Evolutionary conservation across 2,888 invertebrate genomes (phyloP).

Genomic region (Tortricodes alternella): DNA sequence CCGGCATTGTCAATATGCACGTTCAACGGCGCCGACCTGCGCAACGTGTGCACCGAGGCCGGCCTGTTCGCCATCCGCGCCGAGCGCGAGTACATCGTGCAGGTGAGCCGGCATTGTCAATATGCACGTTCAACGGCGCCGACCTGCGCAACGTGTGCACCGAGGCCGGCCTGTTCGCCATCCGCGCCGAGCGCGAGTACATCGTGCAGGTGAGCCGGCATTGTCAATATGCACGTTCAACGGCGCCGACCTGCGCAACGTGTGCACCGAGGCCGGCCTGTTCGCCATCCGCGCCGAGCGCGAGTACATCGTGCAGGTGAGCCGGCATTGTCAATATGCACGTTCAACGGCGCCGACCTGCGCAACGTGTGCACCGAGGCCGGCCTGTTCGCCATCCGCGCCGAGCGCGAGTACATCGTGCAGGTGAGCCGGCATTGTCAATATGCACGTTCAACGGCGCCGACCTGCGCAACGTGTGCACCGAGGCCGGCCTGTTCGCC

Average conservation of each 20-base stretch:
- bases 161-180: conserved; percentile 99
- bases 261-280: conserved; percentile 99
- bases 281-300: conserved; percentile 99
- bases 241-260: conserved; percentile 99
- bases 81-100: conserved; percentile 97
- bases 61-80: conserved; percentile 98
- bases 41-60: conserved; percentile 99
- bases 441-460: conserved; percentile 99
- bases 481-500: conserved; percentile 99
- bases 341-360: conserved; percentile 99
- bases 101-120: too few relatives aligned
- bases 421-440: too few relatives aligned
- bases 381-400: conserved; percentile 97
- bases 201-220: conserved; percentile 90
- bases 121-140: conserved; percentile 99
- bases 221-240: too few relatives aligned
- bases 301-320: conserved; percentile 93
- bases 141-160: conserved; percentile 99
- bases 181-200: conserved; percentile 97
- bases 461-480: conserved; percentile 99
- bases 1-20: too few relatives aligned
- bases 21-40: conserved; percentile 99
- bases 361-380: conserved; percentile 99
- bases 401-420: conserved; percentile 98
- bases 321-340: too few relatives aligned